Conservation (phyloP, 2,797 vertebrate genomes). For the Miichthys miiuy region DNA sequence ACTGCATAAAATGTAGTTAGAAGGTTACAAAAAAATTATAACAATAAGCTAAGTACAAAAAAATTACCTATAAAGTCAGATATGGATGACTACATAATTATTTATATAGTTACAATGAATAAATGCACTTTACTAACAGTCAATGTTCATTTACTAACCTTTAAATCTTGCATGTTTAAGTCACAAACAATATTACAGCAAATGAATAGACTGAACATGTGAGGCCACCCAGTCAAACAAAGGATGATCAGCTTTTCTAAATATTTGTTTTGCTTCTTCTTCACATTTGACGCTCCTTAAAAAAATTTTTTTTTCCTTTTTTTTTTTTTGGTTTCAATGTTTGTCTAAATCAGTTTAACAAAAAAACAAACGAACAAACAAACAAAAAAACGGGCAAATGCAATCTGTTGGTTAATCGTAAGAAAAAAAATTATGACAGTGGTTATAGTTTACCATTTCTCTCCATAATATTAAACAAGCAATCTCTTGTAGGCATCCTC, state of each 20-base stretch:
- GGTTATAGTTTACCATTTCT: not conserved
- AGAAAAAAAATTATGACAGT: not conserved
- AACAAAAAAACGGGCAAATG: not conserved
- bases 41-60: constrained; percentile 13
- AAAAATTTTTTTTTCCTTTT: not conserved
- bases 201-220: not conserved
- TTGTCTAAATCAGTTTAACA: constrained; percentile 18
- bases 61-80: constrained; percentile 32
- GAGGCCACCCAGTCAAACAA: constrained; percentile 20
- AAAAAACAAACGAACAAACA: not conserved
- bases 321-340: constrained; percentile 20
- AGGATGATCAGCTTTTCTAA: constrained; percentile 25
- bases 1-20: constrained; percentile 28
- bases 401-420: constrained; percentile 7
- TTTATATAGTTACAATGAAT: constrained; percentile 48
- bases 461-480: not conserved
- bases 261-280: constrained; percentile 42
- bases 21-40: constrained; percentile 27
- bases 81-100: constrained; percentile 35
- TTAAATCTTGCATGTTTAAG: constrained; percentile 54
- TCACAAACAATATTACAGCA: constrained; percentile 27
- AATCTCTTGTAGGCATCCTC: not conserved
- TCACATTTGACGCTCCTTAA: not conserved
- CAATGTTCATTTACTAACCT: constrained; percentile 56
- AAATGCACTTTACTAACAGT: constrained; percentile 77